Conservation (phyloP, 2,113 vertebrate species). For the Lepus timidus region DNA sequence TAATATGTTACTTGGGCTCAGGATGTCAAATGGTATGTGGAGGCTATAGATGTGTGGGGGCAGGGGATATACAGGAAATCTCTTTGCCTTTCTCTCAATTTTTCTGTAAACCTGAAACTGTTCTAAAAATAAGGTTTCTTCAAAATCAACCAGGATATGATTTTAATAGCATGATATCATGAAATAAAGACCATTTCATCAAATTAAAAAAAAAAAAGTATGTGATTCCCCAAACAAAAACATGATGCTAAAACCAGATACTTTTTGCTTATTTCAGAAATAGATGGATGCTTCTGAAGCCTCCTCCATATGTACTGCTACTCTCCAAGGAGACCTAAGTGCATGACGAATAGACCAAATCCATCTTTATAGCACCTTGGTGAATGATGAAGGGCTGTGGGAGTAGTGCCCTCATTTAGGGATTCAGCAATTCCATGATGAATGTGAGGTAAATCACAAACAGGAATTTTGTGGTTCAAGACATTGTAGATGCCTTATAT, state of each 20-base stretch:
- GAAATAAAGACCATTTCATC: background rate
- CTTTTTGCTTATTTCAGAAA: background rate
- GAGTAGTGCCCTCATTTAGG: background rate
- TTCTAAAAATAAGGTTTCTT: background rate
- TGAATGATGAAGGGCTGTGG: background rate
- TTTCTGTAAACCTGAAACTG: background rate
- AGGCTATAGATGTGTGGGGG: too few relatives aligned
- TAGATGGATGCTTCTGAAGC: too few relatives aligned
- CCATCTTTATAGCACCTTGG: background rate
- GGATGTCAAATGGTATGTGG: background rate
- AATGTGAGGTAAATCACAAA: conserved; percentile 22
- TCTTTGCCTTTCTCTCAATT: background rate
- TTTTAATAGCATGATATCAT: background rate
- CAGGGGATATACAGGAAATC: background rate
- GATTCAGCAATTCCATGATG: conserved; percentile 6
- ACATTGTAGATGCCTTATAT: conserved; percentile 15
- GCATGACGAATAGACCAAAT: background rate
- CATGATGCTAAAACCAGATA: background rate
- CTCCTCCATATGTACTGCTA: background rate
- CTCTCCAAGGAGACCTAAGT: background rate
- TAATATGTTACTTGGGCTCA: too few relatives aligned
- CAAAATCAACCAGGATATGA: background rate
- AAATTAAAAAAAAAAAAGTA: background rate
- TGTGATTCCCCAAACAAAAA: background rate
- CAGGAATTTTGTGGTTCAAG: background rate